A percentile compares a stretch with the other conserved stretches of the same genome.
These are phyloP conservation scores for Brachyistius frenatus DNA, from an alignment of 2,113 vertebrate species.

Conservation along the genomic window DNA sequence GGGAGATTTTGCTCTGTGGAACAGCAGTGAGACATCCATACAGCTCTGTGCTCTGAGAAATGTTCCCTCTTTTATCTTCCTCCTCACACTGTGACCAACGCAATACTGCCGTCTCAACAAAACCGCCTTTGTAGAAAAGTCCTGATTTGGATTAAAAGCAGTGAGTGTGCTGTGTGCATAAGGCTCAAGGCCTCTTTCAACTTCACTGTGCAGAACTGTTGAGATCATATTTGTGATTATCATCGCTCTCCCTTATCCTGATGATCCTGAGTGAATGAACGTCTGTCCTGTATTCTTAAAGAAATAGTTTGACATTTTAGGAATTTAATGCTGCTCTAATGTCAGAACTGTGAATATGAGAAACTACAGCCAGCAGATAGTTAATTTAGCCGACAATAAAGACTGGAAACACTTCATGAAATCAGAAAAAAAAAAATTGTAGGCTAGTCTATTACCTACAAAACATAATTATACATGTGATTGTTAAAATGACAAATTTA, in stretches of 20 bases:
- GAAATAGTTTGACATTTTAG: constrained; percentile 29
- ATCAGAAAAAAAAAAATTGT: too few species aligned
- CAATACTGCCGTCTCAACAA: constrained; percentile 45
- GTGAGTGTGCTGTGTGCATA: constrained; percentile 35
- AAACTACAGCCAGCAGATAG: neutral
- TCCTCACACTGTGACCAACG: constrained; percentile 29
- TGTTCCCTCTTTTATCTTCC: constrained; percentile 42
- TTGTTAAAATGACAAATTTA: too few species aligned
- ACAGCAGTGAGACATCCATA: constrained; percentile 27
- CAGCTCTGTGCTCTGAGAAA: constrained; percentile 34
- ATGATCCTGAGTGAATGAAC: constrained; percentile 54
- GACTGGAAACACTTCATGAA: too few species aligned
- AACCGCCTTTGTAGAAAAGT: constrained; percentile 59
- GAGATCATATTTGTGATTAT: constrained; percentile 56
- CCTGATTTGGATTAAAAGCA: constrained; percentile 47
- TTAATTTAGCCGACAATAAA: too few species aligned
- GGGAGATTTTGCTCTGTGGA: constrained; percentile 23
- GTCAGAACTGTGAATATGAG: neutral
- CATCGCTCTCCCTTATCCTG: constrained; percentile 41
- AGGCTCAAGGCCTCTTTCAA: constrained; percentile 55
- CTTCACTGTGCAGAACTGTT: constrained; percentile 31
- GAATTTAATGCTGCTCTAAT: neutral
- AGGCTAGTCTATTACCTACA: too few species aligned
- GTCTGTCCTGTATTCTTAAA: constrained; percentile 12
- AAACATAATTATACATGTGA: too few species aligned